Evolutionary conservation across 2,888 invertebrate genomes (phyloP), one percentile per base, ranked within the genome.

Genomic region (Nymphalis c-album): DNA sequence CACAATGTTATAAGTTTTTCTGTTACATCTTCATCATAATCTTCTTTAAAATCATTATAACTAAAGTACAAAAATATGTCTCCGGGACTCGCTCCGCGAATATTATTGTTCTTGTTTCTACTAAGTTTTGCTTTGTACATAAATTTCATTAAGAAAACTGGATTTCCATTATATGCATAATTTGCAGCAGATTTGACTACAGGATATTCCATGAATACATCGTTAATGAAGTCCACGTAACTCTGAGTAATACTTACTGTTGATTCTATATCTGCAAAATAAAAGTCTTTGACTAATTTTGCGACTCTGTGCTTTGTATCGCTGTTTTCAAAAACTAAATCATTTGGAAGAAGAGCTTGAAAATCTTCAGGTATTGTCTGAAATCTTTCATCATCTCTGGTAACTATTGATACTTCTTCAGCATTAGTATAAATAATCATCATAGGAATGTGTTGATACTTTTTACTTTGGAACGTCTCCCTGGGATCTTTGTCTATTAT

Each of bases 131-230:
- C 64, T 55, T 71, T 74, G 66, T 78, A 75, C 0, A 71, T 70
- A 65, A 82, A 78, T 64, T 87, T 85, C 83, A 91, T 82, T 2
- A 92, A 67, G 65, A 84, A 92, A 1, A 89, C 85, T 3, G 85
- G 82, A 8, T 76, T 71, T 2, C 73, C 61, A 64, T 82, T 84
- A 7, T 76, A 80, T 5, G 88, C 85, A 72, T 85, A 86, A 13
- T 87, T 71, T 58, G 79, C 71, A 0, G 86, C 81, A 10, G 85
- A 82, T 65, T 87, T 90, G 0, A 86, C 75, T 0, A 85, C 75
- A 0, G 91, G 91, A 59, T 87, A 91, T 65, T 82, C 84, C 50
- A 78, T 78, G 16, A 84, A 78, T 26, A 89, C 74, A 69, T 91
- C 91, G 72, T 87, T 84, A 0, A 86, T 77, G 64, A 87, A 90